Percentiles rank a stretch among this genome's conserved stretches.
Conservation (phyloP, 2,797 vertebrate species). For the Pantherophis vulpinus region DNA sequence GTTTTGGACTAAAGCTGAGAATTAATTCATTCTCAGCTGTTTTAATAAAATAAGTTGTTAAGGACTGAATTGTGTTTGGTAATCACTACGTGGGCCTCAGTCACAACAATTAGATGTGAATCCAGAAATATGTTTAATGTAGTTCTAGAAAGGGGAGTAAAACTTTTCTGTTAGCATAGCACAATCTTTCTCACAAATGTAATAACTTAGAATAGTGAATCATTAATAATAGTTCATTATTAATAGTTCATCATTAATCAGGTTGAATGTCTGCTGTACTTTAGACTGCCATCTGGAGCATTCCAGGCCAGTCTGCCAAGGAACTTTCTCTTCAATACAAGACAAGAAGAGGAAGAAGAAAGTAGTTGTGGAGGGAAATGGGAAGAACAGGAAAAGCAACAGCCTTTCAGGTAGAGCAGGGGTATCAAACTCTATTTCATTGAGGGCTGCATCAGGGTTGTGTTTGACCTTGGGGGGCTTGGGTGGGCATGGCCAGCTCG, state of each 20-base stretch:
- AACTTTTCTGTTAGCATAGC: not conserved
- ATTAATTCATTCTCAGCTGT: too few relatives aligned
- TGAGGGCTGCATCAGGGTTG: too few relatives aligned
- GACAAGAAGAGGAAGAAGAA: not conserved
- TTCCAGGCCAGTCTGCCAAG: not conserved
- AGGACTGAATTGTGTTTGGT: too few relatives aligned
- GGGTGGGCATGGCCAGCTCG: too few relatives aligned
- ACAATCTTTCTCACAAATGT: not conserved
- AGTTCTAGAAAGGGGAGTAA: not conserved
- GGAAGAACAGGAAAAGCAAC: not conserved
- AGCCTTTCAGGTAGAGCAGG: not conserved
- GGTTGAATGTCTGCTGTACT: not conserved
- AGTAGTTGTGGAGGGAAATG: not conserved
- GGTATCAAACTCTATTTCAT: too few relatives aligned
- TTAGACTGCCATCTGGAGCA: not conserved
- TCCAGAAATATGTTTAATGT: not conserved
- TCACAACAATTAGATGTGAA: not conserved
- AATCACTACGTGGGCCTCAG: too few relatives aligned
- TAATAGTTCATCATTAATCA: not conserved
- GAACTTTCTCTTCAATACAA: not conserved
- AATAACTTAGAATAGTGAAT: not conserved
- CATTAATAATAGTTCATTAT: not conserved
- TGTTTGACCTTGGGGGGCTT: too few relatives aligned
- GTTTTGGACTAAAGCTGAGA: too few relatives aligned
- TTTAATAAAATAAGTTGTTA: too few relatives aligned